Base-by-base conservation (phyloP, 2,113 vertebrate species). In the Sinocyclocheilus anshuiensis region DNA sequence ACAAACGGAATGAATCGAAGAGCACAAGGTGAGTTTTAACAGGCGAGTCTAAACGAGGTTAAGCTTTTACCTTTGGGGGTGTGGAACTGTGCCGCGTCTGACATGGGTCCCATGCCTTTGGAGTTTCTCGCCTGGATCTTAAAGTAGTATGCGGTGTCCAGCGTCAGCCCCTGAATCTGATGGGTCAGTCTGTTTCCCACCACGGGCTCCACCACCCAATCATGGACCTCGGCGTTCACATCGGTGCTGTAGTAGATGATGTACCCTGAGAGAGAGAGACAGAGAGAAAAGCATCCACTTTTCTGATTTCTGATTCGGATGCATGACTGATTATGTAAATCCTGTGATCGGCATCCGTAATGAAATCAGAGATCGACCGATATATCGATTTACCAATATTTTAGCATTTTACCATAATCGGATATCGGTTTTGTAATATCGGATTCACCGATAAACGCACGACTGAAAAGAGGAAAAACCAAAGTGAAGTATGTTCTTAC, bases 241-340 rank as follows among this genome's bases (percentile, higher is more conserved):
- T 99, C 98, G 0, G 98, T 99, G 36, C 97, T 99, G 94, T 99
- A 99, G 94, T 99, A 99, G 90, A 99, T 99, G 87, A 99, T 99
- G 87, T 99, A 99, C 0, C 98, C 98, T 99, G 76, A n/a, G 20
- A 45, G 26, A 11, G 59, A 48, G 48, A 77, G 75, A 45, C 10
- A 15, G 48, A 53, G 3, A 10, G n/a, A 24, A 63, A 63, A 63
- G 24, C 24, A 15, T 26, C 26, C 26, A 26, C 26, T 26, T 26
- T 26, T 26, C 26, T 26, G 26, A 26, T 26, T 26, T 26, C 26
- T 61, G 2, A 7, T 63, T 63, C n/a, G n/a, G 1, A 24, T 12
- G 59, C 9, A 63, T 4, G n/a, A 11, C 10, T 11, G 1, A 6
- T 16, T 6, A 13, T 6, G 24, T 6, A 63, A 24, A 1, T 24